Evolutionary conservation across 2,888 invertebrate genomes (phyloP).

Genomic region (Sinotaia quadrata): DNA sequence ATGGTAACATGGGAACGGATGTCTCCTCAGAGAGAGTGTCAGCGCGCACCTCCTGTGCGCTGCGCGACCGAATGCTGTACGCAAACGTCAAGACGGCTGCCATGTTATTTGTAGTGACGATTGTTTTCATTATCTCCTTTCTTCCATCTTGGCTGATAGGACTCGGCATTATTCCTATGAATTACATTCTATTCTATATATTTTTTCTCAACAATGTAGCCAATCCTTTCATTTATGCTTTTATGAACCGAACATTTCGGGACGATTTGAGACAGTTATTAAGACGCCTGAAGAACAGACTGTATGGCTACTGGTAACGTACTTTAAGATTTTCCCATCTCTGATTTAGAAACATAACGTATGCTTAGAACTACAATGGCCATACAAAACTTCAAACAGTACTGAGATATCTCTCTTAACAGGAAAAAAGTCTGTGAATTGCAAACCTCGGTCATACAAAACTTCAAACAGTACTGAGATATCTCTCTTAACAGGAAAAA

Average conservation of each 20-base stretch:
- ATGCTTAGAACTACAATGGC: no score
- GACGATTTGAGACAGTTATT: conserved; percentile 34
- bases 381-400: no score
- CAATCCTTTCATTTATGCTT: conserved; percentile 71
- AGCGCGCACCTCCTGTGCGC: conserved; percentile 36
- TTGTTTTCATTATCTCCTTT: conserved; percentile 70
- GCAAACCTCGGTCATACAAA: no score
- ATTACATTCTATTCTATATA: conserved; percentile 66
- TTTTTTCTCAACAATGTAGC: conserved; percentile 71
- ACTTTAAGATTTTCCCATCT: no score
- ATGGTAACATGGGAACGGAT: conserved; percentile 9
- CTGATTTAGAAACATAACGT: no score
- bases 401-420: no score
- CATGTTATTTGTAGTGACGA: conserved; percentile 71
- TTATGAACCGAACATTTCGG: conserved; percentile 71
- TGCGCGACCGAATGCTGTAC: conserved; percentile 54
- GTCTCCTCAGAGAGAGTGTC: background rate
- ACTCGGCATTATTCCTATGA: conserved; percentile 53
- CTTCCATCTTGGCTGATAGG: conserved; percentile 69
- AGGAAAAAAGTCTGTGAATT: no score
- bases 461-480: no score
- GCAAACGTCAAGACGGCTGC: conserved; percentile 70
- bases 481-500: no score
- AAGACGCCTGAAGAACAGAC: conserved; percentile 22
- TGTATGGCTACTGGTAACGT: conserved; percentile 13